Conservation (phyloP, 2,113 vertebrate species). For the Epinephelus fuscoguttatus region DNA sequence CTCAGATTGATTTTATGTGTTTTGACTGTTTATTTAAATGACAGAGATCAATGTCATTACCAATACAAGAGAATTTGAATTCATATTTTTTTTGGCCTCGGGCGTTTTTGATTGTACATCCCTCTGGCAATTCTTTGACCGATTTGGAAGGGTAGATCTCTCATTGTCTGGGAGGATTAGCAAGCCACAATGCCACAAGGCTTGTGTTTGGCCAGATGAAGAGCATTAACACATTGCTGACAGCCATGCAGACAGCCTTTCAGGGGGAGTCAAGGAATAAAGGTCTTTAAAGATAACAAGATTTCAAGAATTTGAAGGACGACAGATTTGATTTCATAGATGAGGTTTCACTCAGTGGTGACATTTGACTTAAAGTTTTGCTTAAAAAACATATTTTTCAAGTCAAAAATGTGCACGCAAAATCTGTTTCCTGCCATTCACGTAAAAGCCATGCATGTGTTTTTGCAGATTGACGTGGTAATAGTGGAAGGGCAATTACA, state of each 20-base stretch:
- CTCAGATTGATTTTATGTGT: constrained; percentile 2
- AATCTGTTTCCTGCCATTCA: constrained; percentile 12
- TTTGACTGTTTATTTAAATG: neutral
- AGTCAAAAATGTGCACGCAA: neutral
- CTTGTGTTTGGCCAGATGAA: constrained; percentile 49
- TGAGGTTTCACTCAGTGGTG: constrained; percentile 3
- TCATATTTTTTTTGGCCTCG: constrained; percentile 10
- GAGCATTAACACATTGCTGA: constrained; percentile 42
- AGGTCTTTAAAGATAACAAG: constrained; percentile 53
- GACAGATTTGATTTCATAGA: constrained; percentile 32
- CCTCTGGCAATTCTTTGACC: constrained; percentile 36
- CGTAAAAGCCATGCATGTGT: neutral
- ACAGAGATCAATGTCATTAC: constrained; percentile 3
- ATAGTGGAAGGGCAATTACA: constrained; percentile 10
- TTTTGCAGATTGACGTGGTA: constrained; percentile 32
- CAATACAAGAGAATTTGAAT: neutral
- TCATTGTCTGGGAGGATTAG: constrained; percentile 51
- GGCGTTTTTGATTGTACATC: constrained; percentile 19
- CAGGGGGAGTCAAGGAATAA: constrained; percentile 29
- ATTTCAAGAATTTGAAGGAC: constrained; percentile 44
- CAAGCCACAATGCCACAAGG: constrained; percentile 27
- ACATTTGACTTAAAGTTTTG: constrained; percentile 11
- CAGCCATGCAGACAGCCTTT: constrained; percentile 49
- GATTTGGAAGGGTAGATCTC: constrained; percentile 28
- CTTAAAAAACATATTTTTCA: neutral